Conservation (phyloP, 2,113 vertebrate species). For the Marcusenius ussheri region DNA sequence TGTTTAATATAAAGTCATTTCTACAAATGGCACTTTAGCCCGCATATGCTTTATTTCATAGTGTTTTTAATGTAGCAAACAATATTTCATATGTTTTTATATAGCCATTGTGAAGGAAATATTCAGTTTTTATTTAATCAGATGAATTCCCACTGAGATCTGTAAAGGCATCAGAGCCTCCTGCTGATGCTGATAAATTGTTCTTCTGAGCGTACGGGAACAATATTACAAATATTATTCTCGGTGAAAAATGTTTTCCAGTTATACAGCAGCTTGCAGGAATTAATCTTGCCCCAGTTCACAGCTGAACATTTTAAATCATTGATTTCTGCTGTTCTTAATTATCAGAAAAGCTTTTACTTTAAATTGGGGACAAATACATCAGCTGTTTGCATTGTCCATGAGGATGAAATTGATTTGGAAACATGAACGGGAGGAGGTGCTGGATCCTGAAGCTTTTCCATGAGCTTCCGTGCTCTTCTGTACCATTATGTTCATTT, state of each 20-base stretch:
- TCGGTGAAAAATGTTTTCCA: conserved; percentile 45
- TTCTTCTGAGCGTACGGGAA: conserved; percentile 47
- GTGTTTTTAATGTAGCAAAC: background rate
- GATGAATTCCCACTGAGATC: conserved; percentile 52
- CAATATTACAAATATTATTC: conserved; percentile 45
- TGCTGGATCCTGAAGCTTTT: conserved; percentile 1
- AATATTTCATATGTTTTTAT: conserved; percentile 13
- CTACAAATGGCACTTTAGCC: background rate
- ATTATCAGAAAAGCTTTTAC: conserved; percentile 48
- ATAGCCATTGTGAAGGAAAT: conserved; percentile 17
- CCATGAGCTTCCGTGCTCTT: conserved; percentile 21
- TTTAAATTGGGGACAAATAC: conserved; percentile 36
- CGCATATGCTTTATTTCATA: background rate
- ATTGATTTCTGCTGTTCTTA: conserved; percentile 46
- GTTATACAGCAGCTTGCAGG: conserved; percentile 42
- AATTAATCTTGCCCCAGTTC: conserved; percentile 49
- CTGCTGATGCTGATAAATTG: conserved; percentile 55
- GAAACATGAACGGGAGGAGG: conserved; percentile 23
- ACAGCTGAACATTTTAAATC: conserved; percentile 45
- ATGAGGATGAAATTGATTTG: conserved; percentile 37
- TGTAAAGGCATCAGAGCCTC: conserved; percentile 50
- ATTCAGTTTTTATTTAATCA: conserved; percentile 48
- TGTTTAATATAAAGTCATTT: background rate
- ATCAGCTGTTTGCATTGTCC: conserved; percentile 36
- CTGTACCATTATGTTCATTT: conserved; percentile 11